A percentile compares a stretch with the other conserved stretches of the same genome.
phyloP scores from a whole-genome alignment of 2,113 vertebrate species.

The Chelonoidis abingdonii region DNA sequence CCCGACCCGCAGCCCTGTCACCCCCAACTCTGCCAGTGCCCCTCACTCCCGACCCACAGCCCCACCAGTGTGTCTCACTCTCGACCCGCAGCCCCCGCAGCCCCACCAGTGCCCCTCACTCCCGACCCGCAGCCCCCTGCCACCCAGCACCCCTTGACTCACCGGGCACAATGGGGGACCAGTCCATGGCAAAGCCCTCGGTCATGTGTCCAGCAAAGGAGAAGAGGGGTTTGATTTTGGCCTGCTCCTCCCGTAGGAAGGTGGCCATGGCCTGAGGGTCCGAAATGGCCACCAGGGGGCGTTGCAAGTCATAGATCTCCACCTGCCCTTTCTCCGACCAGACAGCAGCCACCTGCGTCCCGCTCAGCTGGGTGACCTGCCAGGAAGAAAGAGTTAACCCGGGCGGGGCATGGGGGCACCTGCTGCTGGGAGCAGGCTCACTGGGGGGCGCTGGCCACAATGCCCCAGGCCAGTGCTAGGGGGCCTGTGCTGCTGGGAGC shows the following conservation, averaged over 20 bases:
- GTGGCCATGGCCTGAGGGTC: slow-evolving; percentile 82
- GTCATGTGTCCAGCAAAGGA: slow-evolving; percentile 91
- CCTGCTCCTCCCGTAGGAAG: slow-evolving; percentile 85
- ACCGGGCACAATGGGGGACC: slow-evolving; percentile 90
- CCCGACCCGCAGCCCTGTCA: background rate
- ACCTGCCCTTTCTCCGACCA: slow-evolving; percentile 94
- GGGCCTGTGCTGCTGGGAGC: background rate
- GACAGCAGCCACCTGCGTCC: slow-evolving; percentile 83
- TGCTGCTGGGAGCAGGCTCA: background rate
- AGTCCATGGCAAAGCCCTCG: slow-evolving; percentile 91
- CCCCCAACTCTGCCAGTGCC: background rate
- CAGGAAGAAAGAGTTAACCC: too few species aligned
- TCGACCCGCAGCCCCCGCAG: background rate
- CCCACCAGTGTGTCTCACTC: too few species aligned
- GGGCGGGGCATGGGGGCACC: too few species aligned
- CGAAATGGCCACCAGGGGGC: slow-evolving; percentile 86
- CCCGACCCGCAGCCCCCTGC: background rate
- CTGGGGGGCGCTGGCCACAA: too few species aligned
- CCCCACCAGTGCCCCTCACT: too few species aligned
- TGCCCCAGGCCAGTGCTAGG: too few species aligned
- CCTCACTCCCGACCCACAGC: background rate
- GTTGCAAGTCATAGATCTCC: slow-evolving; percentile 85
- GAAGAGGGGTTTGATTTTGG: slow-evolving; percentile 84
- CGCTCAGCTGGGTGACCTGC: slow-evolving; percentile 82
- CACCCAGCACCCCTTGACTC: background rate